phyloP scores from a whole-genome alignment of 2,888 invertebrate species.

The Bursaphelenchus okinawaensis region DNA sequence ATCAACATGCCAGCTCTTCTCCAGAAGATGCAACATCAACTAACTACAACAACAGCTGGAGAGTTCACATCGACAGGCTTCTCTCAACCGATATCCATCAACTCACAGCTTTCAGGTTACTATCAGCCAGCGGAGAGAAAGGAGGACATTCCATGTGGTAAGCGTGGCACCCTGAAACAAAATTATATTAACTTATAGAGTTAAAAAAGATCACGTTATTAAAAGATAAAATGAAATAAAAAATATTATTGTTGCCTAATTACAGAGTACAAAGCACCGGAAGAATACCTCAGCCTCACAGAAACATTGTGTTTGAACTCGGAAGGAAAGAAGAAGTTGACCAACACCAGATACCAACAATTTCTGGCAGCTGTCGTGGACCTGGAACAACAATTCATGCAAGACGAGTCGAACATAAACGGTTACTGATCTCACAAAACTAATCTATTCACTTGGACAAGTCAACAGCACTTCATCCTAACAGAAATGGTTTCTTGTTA shows the following conservation, averaged over 20 bases:
- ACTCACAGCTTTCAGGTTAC: neutral
- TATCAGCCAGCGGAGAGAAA: neutral
- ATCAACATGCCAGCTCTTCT: slow-evolving; percentile 1
- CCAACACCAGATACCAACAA: slow-evolving; percentile 40
- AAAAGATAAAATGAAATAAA: neutral
- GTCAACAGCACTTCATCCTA: no score
- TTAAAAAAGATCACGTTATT: neutral
- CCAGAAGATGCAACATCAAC: slow-evolving; percentile 4
- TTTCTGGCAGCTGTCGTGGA: slow-evolving; percentile 45
- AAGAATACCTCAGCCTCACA: slow-evolving; percentile 1
- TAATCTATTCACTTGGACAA: no score
- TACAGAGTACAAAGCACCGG: neutral
- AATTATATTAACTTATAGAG: neutral
- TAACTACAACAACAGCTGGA: neutral
- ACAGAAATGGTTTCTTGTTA: no score
- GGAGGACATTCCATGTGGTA: neutral
- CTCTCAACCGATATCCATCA: neutral
- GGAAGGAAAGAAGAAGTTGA: slow-evolving; percentile 35
- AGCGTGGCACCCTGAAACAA: neutral
- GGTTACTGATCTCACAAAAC: neutral
- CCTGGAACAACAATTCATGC: slow-evolving; percentile 44
- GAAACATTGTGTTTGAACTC: slow-evolving; percentile 38
- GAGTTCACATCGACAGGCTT: neutral
- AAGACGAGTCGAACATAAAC: slow-evolving; percentile 20
- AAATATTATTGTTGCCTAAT: neutral